Conservation (phyloP, 2,113 vertebrate genomes). For the Pseudorectes ferrugineus region DNA sequence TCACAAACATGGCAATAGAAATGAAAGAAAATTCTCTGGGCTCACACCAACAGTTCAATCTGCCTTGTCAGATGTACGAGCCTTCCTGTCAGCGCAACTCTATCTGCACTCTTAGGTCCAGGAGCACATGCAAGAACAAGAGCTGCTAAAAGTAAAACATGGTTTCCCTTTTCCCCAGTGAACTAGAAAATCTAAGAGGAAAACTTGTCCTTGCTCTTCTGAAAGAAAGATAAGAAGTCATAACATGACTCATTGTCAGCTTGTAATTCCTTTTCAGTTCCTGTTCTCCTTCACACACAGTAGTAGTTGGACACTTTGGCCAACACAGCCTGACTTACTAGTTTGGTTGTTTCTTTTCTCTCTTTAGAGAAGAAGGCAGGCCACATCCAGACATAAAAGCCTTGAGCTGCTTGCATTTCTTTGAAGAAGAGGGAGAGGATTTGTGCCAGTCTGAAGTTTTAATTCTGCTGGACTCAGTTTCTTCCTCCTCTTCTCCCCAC, state of each 20-base stretch:
- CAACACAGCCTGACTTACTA: not conserved
- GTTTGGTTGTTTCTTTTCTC: not conserved
- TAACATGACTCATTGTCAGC: not conserved
- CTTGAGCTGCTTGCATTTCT: not conserved
- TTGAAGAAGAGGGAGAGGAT: not conserved
- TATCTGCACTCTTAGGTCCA: not conserved
- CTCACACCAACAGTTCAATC: not conserved
- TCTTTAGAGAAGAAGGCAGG: not conserved
- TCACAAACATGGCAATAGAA: not conserved
- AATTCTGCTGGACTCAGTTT: not conserved
- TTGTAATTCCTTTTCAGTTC: not conserved
- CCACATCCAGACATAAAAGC: not conserved
- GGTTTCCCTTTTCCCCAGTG: not conserved
- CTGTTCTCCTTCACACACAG: not conserved
- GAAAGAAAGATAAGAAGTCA: not conserved
- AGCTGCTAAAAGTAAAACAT: not conserved
- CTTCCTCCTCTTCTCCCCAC: not conserved
- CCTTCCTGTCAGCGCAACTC: rapidly evolving
- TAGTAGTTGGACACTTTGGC: not conserved
- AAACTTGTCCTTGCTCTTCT: not conserved
- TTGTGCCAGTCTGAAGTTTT: not conserved
- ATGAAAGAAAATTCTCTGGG: not conserved
- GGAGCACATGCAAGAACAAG: not conserved
- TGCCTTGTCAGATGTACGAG: not conserved
- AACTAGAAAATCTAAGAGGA: not conserved